Evolutionary conservation across 2,888 invertebrate genomes (phyloP).

Genomic region (Drosophila neonasuta): DNA sequence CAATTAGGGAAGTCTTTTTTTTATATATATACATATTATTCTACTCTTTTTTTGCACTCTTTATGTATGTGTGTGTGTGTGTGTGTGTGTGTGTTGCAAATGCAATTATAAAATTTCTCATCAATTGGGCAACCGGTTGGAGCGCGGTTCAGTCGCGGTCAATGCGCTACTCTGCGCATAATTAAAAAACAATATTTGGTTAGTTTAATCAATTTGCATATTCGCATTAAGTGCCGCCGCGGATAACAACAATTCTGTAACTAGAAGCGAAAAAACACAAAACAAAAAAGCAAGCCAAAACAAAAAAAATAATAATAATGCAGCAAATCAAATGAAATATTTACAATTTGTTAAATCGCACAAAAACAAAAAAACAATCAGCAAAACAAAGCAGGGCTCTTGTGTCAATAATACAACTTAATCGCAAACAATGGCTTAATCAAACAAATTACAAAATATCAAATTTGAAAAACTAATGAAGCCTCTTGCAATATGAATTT

Average conservation of each 20-base stretch:
- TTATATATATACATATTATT: neutral
- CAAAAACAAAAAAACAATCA: slow-evolving; percentile 1
- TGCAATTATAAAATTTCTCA: slow-evolving; percentile 73
- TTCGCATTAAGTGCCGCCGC: slow-evolving; percentile 27
- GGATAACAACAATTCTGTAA: slow-evolving; percentile 25
- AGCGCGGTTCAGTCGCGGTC: slow-evolving; percentile 62
- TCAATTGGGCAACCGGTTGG: slow-evolving; percentile 56
- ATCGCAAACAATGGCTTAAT: slow-evolving; percentile 37
- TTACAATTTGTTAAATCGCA: slow-evolving; percentile 12
- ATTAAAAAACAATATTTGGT: slow-evolving; percentile 77
- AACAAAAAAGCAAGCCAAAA: neutral
- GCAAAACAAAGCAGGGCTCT: slow-evolving; percentile 3
- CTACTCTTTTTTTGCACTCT: slow-evolving; percentile 13
- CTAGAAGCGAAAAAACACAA: slow-evolving; percentile 24
- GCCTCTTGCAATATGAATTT: no score
- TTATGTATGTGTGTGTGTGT: neutral
- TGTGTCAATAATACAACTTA: slow-evolving; percentile 28
- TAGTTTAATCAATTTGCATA: slow-evolving; percentile 75
- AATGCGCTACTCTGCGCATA: slow-evolving; percentile 59
- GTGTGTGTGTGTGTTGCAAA: slow-evolving; percentile 42
- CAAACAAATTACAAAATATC: slow-evolving; percentile 20
- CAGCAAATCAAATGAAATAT: slow-evolving; percentile 23
- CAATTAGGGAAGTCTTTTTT: slow-evolving; percentile 58
- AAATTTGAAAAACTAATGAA: neutral
- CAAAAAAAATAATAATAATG: slow-evolving; percentile 2